A percentile compares a stretch with the other conserved stretches of the same genome.
Evolutionary conservation across 2,797 vertebrate species (phyloP).

Genomic region (Merluccius polli): DNA sequence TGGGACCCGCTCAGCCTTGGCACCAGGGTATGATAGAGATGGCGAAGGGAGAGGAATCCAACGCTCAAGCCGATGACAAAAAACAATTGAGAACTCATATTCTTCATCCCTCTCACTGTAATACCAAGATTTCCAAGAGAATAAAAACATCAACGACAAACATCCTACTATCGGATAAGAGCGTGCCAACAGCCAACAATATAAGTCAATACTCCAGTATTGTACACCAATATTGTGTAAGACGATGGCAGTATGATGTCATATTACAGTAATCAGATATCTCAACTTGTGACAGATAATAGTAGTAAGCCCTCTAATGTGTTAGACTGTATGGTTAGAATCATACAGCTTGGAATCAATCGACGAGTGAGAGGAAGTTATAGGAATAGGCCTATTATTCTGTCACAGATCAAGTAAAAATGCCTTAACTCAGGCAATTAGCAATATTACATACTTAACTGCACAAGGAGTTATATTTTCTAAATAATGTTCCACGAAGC

Average conservation of each 20-base stretch:
- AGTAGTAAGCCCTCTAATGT: background rate
- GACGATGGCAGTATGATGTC: background rate
- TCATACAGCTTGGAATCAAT: too few species aligned
- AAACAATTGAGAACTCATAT: fast-evolving
- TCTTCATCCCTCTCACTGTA: slow-evolving; percentile 15
- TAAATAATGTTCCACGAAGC: background rate
- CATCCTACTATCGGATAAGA: background rate
- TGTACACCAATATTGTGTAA: too few species aligned
- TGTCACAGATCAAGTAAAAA: background rate
- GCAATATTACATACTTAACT: background rate
- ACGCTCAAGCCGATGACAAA: slow-evolving; percentile 37
- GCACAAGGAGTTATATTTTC: background rate
- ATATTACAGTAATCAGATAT: background rate
- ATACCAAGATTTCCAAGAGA: background rate
- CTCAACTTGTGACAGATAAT: background rate
- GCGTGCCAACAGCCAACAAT: background rate
- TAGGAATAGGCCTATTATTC: background rate
- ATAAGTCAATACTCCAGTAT: too few species aligned
- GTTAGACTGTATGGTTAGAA: too few species aligned
- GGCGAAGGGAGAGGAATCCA: slow-evolving; percentile 27
- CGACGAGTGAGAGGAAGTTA: background rate
- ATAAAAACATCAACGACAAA: background rate
- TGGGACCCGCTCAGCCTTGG: background rate
- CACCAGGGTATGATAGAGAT: background rate
- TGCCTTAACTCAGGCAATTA: background rate